Conservation (phyloP, 2,113 vertebrate genomes). For the Dipodomys ordii region DNA sequence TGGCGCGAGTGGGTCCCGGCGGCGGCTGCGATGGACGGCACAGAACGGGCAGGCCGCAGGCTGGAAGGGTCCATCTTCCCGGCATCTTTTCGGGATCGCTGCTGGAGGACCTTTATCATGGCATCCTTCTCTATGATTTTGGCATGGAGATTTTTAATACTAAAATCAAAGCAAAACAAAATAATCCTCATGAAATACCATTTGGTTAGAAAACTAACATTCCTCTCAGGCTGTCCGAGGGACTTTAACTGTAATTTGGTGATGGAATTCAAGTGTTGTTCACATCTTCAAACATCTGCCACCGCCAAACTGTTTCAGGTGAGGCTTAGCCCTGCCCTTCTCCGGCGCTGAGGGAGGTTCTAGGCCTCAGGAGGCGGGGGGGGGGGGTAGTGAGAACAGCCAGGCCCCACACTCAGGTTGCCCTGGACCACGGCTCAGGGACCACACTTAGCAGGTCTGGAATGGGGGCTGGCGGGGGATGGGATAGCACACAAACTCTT, state of each 20-base stretch:
- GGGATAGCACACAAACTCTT: not conserved
- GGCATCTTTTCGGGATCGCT: constrained; percentile 89
- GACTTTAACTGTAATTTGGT: not conserved
- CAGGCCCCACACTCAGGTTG: no score
- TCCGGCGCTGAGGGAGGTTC: not conserved
- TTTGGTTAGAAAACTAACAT: not conserved
- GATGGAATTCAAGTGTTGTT: rapidly evolving
- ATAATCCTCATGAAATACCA: not conserved
- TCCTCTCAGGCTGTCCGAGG: not conserved
- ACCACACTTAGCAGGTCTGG: not conserved
- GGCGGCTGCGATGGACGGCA: constrained; percentile 88
- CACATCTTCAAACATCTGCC: not conserved
- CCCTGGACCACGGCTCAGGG: not conserved
- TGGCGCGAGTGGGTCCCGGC: constrained; percentile 87
- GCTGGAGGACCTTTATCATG: constrained; percentile 94
- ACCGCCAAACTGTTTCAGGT: not conserved
- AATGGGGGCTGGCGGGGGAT: not conserved
- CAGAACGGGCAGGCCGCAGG: constrained; percentile 89
- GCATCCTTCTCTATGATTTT: constrained; percentile 95
- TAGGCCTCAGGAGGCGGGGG: not conserved
- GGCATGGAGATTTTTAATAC: constrained; percentile 94
- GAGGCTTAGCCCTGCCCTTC: not conserved
- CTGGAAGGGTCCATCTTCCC: constrained; percentile 85
- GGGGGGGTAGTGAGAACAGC: not conserved
- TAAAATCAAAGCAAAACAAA: constrained; percentile 65